Evolutionary conservation across 2,888 invertebrate genomes (phyloP).

Genomic region (Lissonota sp.): DNA sequence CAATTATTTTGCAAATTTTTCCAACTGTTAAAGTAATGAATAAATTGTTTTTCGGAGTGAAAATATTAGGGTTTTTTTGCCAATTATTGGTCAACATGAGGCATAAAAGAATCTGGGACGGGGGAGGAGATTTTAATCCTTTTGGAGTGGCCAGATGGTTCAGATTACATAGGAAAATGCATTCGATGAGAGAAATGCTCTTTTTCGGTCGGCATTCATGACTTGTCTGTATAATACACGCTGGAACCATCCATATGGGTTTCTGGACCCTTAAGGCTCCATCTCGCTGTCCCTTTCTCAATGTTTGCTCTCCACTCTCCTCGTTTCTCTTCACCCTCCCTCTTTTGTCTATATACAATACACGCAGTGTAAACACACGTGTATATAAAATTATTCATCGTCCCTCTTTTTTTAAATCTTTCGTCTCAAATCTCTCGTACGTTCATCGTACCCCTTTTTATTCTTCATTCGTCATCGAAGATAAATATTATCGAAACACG

Average conservation of each 20-base stretch:
- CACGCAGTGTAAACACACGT: neutral
- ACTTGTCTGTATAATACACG: neutral
- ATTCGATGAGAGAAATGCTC: slow-evolving; percentile 23
- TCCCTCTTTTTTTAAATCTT: slow-evolving; percentile 24
- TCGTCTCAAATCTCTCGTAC: neutral
- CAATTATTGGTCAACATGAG: too few relatives aligned
- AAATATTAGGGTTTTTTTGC: too few relatives aligned
- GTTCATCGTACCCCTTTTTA: slow-evolving; percentile 17
- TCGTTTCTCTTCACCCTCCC: neutral
- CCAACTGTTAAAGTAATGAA: too few relatives aligned
- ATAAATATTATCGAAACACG: slow-evolving; percentile 32
- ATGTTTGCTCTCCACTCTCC: slow-evolving; percentile 1
- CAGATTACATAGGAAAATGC: slow-evolving; percentile 34
- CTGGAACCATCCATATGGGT: slow-evolving; percentile 1
- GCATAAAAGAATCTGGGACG: too few relatives aligned
- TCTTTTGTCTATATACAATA: neutral
- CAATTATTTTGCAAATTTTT: too few relatives aligned
- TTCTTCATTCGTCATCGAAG: slow-evolving; percentile 9
- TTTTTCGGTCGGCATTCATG: slow-evolving; percentile 1
- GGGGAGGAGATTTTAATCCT: slow-evolving; percentile 1
- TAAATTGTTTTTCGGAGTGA: too few relatives aligned
- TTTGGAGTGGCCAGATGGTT: slow-evolving; percentile 42
- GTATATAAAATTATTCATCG: slow-evolving; percentile 3
- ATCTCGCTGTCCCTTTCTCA: neutral
- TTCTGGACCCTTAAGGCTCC: slow-evolving; percentile 4